phyloP scores from a whole-genome alignment of 2,888 invertebrate genomes.

The Melinaea marsaeus region DNA sequence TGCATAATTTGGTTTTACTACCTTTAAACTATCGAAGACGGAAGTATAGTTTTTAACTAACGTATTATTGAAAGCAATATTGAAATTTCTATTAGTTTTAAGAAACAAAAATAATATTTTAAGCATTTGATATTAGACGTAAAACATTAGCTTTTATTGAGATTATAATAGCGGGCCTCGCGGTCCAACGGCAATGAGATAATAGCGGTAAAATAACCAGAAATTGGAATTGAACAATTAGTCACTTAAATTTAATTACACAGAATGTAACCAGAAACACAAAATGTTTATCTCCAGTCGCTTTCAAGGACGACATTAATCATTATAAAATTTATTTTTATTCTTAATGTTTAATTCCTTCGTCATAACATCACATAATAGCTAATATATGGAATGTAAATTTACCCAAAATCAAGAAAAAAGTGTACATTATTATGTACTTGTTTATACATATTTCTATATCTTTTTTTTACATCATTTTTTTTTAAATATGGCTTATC shows the following conservation, averaged over 20 bases:
- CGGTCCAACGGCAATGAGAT: conserved; percentile 1
- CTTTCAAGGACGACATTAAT: neutral
- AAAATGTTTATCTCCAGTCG: neutral
- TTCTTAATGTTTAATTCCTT: too few species aligned
- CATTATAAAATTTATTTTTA: neutral
- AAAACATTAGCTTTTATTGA: conserved; percentile 1
- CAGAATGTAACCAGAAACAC: neutral
- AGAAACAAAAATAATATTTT: neutral
- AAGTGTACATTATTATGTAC: too few species aligned
- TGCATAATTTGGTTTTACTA: neutral
- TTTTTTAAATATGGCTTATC: too few species aligned
- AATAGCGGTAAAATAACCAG: conserved; percentile 2
- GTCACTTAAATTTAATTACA: conserved; percentile 5
- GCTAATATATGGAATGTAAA: too few species aligned
- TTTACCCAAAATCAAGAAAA: too few species aligned
- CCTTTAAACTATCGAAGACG: too few species aligned
- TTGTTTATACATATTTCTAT: too few species aligned
- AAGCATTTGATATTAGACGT: neutral
- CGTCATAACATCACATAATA: too few species aligned
- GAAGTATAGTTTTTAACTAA: too few species aligned
- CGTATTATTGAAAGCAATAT: too few species aligned
- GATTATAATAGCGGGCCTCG: neutral
- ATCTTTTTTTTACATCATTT: too few species aligned
- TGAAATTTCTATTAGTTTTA: too few species aligned
- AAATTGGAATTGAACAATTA: conserved; percentile 5